A percentile compares a stretch with the other conserved stretches of the same genome.
Conservation (phyloP, 2,888 invertebrate species). For the Dasysyrphus tricinctus region DNA sequence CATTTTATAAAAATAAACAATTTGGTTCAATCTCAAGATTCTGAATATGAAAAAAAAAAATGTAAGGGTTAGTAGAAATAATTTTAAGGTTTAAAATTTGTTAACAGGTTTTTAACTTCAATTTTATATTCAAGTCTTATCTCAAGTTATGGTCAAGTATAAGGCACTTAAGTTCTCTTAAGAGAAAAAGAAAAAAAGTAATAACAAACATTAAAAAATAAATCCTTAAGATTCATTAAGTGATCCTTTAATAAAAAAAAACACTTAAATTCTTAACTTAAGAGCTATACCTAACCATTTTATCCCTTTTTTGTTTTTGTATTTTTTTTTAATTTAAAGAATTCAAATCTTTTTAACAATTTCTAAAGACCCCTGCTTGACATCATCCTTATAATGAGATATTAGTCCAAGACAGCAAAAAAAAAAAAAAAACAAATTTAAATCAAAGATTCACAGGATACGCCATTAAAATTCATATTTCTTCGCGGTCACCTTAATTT, state of each 20-base stretch:
- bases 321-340: not conserved
- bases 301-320: slow-evolving; percentile 16
- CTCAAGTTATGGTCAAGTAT: slow-evolving; percentile 9
- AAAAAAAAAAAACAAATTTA: slow-evolving; percentile 34
- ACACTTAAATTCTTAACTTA: slow-evolving; percentile 8
- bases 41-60: too few relatives aligned
- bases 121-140: not conserved
- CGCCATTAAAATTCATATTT: slow-evolving; percentile 71
- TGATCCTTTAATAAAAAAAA: slow-evolving; percentile 5
- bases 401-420: not conserved
- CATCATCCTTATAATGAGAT: slow-evolving; percentile 33
- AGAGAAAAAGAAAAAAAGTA: not conserved
- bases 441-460: slow-evolving; percentile 60
- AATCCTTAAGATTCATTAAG: slow-evolving; percentile 27
- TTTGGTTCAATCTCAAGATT: too few relatives aligned
- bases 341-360: slow-evolving; percentile 21
- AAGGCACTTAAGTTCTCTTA: slow-evolving; percentile 1
- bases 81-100: not conserved
- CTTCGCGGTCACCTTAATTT: slow-evolving; percentile 72
- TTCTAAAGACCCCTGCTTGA: slow-evolving; percentile 21
- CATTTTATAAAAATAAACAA: too few relatives aligned
- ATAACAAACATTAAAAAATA: not conserved
- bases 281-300: slow-evolving; percentile 15
- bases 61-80: not conserved
- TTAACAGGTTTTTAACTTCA: slow-evolving; percentile 1